A percentile compares a stretch with the other conserved stretches of the same genome.
These are phyloP conservation scores for Phylloscopus trochilus DNA, from an alignment of 2,113 vertebrate genomes.

Conservation along the genomic window DNA sequence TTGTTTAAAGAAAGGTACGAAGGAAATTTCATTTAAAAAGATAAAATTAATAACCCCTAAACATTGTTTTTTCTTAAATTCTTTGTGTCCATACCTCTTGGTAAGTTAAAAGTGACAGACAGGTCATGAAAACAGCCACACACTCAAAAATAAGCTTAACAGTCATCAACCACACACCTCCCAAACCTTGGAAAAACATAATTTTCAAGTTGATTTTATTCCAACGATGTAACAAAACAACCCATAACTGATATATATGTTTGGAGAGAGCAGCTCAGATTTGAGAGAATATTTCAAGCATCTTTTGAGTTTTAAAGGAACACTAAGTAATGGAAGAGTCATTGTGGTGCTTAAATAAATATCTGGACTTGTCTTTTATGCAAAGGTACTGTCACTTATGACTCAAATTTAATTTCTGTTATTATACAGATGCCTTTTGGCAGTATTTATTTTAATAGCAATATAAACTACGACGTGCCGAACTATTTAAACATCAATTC, in stretches of 20 bases:
- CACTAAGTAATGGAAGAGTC: background rate
- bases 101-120: background rate
- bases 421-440: background rate
- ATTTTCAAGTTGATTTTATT: background rate
- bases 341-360: fast-evolving
- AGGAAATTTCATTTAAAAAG: fast-evolving
- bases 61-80: background rate
- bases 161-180: background rate
- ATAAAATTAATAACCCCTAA: background rate
- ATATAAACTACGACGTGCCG: background rate
- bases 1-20: background rate
- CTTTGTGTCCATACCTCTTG: background rate
- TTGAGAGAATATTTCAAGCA: background rate
- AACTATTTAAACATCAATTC: background rate
- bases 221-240: fast-evolving
- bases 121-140: background rate
- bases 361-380: fast-evolving
- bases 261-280: background rate
- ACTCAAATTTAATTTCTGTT: background rate
- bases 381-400: background rate
- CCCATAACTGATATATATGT: fast-evolving
- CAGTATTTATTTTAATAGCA: background rate
- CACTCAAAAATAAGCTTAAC: background rate
- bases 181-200: background rate
- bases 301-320: background rate